These are phyloP conservation scores for Hexactinellida sp. DNA, from an alignment of 37 sponge, comb jelly and placozoan genomes.

Conservation along the genomic window DNA sequence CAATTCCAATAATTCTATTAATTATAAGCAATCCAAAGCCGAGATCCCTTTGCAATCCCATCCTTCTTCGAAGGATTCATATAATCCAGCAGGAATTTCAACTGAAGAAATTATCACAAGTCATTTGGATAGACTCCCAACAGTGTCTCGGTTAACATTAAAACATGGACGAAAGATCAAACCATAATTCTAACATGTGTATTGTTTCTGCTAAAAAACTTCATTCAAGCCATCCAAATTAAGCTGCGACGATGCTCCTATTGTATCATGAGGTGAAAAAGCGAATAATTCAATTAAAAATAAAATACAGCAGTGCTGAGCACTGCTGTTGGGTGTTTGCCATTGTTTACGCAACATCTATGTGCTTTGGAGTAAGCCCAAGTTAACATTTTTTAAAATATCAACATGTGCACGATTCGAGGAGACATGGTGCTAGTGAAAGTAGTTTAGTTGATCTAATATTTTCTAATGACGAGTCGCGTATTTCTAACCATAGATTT, in stretches of 20 bases:
- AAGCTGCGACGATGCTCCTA: neutral
- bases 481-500: too few relatives aligned
- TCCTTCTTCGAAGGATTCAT: neutral
- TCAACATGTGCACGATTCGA: too few relatives aligned
- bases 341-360: neutral
- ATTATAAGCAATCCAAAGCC: neutral
- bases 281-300: neutral
- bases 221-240: neutral
- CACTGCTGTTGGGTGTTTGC: neutral
- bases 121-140: neutral
- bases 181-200: neutral
- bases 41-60: neutral
- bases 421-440: too few relatives aligned
- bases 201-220: neutral
- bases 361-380: neutral
- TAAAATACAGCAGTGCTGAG: neutral
- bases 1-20: neutral
- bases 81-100: too few relatives aligned
- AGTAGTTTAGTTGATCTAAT: too few relatives aligned
- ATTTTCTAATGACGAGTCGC: too few relatives aligned
- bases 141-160: neutral
- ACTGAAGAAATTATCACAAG: neutral
- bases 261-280: neutral
- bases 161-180: neutral
- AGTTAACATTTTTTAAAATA: neutral